Evolutionary conservation across 2,113 vertebrate genomes (phyloP).

Genomic region (Lepisosteus osseus): DNA sequence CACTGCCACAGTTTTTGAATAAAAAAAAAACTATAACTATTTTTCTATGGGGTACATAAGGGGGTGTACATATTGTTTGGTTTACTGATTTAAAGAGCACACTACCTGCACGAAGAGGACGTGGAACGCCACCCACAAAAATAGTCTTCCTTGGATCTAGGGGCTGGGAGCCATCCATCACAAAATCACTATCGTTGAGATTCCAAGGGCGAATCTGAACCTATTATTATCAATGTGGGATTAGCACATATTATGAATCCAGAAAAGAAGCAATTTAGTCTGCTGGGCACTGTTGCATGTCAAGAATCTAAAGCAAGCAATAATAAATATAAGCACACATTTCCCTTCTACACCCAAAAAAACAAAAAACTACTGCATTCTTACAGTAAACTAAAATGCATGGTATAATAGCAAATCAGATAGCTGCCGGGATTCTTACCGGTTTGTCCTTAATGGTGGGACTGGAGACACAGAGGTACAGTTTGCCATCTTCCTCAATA

Average conservation of each 20-base stretch:
- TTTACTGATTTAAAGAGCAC: neutral
- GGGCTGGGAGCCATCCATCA: conserved; percentile 98
- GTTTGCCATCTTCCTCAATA: conserved; percentile 96
- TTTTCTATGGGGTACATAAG: no score
- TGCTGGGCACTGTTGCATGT: neutral
- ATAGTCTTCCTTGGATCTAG: conserved; percentile 97
- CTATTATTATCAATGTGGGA: conserved; percentile 50
- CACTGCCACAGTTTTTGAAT: neutral
- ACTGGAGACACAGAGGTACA: conserved; percentile 97
- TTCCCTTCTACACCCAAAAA: neutral
- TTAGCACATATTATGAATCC: neutral
- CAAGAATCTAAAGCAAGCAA: no score
- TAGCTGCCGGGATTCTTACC: conserved; percentile 65
- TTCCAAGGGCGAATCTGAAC: conserved; percentile 99
- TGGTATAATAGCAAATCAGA: neutral
- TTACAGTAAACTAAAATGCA: no score
- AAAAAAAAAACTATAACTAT: no score
- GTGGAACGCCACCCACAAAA: conserved; percentile 97
- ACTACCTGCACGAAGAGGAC: conserved; percentile 93
- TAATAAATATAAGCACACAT: no score
- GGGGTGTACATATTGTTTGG: no score
- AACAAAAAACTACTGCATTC: neutral
- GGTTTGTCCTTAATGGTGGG: conserved; percentile 99
- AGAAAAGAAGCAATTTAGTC: neutral
- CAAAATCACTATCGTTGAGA: conserved; percentile 98